phyloP scores from a whole-genome alignment of 2,888 invertebrate genomes.

The Ctenicera cuprea region DNA sequence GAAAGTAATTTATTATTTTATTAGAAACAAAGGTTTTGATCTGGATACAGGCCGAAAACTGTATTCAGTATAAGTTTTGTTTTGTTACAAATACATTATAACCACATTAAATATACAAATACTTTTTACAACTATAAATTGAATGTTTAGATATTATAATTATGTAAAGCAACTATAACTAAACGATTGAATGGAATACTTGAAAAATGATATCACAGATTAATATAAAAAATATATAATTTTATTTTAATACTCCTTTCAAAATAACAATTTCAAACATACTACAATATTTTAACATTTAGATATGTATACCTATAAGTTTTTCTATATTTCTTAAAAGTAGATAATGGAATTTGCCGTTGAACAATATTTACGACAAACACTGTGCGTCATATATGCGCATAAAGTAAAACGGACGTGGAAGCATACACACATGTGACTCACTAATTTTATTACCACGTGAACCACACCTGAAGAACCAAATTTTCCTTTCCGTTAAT shows the following conservation, averaged over 20 bases:
- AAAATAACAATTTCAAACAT: not conserved
- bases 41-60: not conserved
- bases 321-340: not conserved
- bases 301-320: conserved; percentile 3
- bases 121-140: conserved; percentile 24
- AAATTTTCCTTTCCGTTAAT: not conserved
- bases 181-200: conserved; percentile 33
- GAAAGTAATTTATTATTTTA: not conserved
- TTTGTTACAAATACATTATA: conserved; percentile 22
- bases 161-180: conserved; percentile 13
- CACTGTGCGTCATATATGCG: conserved; percentile 12
- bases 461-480: not conserved
- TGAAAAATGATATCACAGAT: conserved; percentile 50
- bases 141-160: not conserved
- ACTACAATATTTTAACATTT: not conserved
- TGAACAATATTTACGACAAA: conserved; percentile 5
- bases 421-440: not conserved
- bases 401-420: not conserved
- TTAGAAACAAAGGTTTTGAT: not conserved
- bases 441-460: conserved; percentile 17
- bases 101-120: conserved; percentile 27
- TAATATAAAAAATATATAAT: conserved; percentile 44
- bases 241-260: conserved; percentile 25
- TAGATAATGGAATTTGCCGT: conserved; percentile 9
- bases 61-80: not conserved